A percentile compares a stretch with the other conserved stretches of the same genome.
Evolutionary conservation across 2,113 vertebrate genomes (phyloP).

Genomic region (Anhinga rufa): DNA sequence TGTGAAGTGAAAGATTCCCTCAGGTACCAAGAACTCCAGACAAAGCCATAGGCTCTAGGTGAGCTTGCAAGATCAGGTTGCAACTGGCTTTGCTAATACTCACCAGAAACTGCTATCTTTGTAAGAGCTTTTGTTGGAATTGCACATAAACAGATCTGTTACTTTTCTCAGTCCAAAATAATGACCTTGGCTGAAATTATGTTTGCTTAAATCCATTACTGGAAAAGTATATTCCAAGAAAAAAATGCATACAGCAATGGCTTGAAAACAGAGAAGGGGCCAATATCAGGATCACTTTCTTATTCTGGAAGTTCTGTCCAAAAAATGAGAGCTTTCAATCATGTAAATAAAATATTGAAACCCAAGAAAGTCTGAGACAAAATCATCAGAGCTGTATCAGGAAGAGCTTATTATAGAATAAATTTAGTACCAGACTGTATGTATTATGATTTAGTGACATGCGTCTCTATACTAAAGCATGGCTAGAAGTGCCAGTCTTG

Average conservation of each 20-base stretch:
- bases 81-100: neutral
- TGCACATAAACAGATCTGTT: conserved; percentile 28
- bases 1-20: neutral
- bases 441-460: neutral
- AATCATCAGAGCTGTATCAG: neutral
- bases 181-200: conserved; percentile 22
- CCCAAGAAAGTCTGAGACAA: neutral
- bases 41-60: neutral
- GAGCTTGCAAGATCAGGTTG: neutral
- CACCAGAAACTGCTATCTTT: conserved; percentile 10
- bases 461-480: neutral
- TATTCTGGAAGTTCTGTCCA: neutral
- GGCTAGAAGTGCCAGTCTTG: neutral
- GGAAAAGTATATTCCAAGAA: conserved; percentile 26
- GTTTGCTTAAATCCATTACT: conserved; percentile 30
- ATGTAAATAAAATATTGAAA: neutral
- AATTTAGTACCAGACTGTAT: neutral
- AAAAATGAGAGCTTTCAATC: neutral
- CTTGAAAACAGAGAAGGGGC: neutral
- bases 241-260: neutral
- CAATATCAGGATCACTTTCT: neutral
- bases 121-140: conserved; percentile 18
- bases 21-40: neutral
- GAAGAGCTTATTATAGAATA: neutral
- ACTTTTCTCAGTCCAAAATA: conserved; percentile 12